Evolutionary conservation across 2,888 invertebrate genomes (phyloP), one percentile per base, ranked within the genome.

Genomic region (Drosophila anomalipes): DNA sequence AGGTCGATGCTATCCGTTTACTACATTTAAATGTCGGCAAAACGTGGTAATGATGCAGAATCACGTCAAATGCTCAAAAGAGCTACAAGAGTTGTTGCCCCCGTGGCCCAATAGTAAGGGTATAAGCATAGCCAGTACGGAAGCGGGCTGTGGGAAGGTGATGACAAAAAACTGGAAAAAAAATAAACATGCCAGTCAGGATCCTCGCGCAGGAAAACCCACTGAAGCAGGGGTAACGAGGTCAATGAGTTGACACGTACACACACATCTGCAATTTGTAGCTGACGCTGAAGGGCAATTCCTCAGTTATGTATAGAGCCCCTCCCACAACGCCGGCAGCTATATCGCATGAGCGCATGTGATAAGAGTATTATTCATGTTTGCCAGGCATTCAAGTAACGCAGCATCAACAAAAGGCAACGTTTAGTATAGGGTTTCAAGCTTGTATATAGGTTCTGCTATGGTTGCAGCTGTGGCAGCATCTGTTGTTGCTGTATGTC

Each of bases 201-300:
- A 51, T 57, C 28, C 51, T 26, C 19, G 33, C 47, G 56, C 35
- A 62, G 35, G 47, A 60, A 33, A 16, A 47, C 16, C 47, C 47
- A 47, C 47, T 47, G 28, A 53, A 53, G 54, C 49, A 32, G 26
- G 32, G 64, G 75, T 65, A 79, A 76, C 74, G 89, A 86, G 86
- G 86, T 86, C 86, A 89, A 86, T 83, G 86, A 89, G 89, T 86
- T 86, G 80, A 83, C 89, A 86, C 89, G 86, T 84, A 80, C 67
- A 79, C 57, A 77, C 60, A 61, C 26, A 57, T 19, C 52, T 32
- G 57, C 22, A 64, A 56, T 35, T 54, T 28, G 35, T 19, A 68
- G 60, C 64, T 60, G 68, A 30, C 33, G 80, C 74, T 74, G 54
- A 39, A 70, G 77, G 84, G 84, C 82, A 87, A 65, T 67, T 83